Conservation (phyloP, 2,797 vertebrate genomes). For the Betta splendens region DNA sequence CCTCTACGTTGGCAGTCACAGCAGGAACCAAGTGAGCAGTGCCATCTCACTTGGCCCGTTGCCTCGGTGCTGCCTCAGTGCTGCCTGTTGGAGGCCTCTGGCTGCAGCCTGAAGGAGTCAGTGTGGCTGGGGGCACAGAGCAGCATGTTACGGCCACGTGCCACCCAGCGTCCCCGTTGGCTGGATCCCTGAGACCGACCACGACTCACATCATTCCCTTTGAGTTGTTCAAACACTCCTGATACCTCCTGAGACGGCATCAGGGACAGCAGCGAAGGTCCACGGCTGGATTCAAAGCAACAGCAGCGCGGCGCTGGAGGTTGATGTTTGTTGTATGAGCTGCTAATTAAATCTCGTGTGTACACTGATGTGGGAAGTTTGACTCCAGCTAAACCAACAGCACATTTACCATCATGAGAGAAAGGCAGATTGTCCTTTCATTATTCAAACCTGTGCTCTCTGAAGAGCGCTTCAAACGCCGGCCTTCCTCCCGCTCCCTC, state of each 20-base stretch:
- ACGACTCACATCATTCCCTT: no score
- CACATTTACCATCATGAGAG: not conserved
- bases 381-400: constrained; percentile 5
- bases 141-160: no score
- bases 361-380: not conserved
- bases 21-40: constrained; percentile 41
- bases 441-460: constrained; percentile 14
- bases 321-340: no score
- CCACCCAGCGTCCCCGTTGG: no score
- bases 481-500: constrained; percentile 4
- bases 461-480: constrained; percentile 23
- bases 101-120: constrained; percentile 18
- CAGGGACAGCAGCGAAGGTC: no score
- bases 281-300: no score
- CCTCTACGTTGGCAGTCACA: constrained; percentile 39
- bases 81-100: constrained; percentile 27
- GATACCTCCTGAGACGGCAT: no score
- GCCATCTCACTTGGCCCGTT: constrained; percentile 32
- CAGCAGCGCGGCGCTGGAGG: no score
- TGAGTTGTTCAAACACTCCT: no score
- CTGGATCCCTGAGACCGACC: not conserved
- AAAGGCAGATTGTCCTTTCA: constrained; percentile 5
- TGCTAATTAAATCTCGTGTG: not conserved
- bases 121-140: not conserved
- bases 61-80: constrained; percentile 33